phyloP scores from a whole-genome alignment of 35 echinoderm and acorn worm species.

The Ophioderma brevispina region DNA sequence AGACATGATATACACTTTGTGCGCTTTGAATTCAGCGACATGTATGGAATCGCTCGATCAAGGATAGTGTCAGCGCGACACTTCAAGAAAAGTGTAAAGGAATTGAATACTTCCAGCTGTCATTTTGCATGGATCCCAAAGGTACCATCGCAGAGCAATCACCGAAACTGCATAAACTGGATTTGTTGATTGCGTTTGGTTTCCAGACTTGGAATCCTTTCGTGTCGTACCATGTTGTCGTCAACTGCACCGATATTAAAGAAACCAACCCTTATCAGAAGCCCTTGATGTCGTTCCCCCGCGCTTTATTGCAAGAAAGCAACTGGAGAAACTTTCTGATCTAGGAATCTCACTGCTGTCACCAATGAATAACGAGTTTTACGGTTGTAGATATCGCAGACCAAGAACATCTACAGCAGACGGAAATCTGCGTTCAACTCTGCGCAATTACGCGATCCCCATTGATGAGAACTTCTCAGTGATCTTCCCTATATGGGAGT shows the following conservation, averaged over 20 bases:
- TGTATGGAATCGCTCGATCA: conserved; percentile 77
- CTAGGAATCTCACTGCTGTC: conserved; percentile 38
- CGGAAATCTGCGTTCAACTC: conserved; percentile 40
- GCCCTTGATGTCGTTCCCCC: conserved; percentile 34
- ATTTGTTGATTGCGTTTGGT: conserved; percentile 52
- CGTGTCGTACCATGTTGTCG: conserved; percentile 58
- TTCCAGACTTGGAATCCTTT: conserved; percentile 83
- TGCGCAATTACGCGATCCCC: conserved; percentile 59
- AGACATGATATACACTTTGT: conserved; percentile 68
- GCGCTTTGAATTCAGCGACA: conserved; percentile 86
- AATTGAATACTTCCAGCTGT: conserved; percentile 43
- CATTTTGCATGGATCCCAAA: conserved; percentile 73
- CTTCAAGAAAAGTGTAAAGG: conserved; percentile 41
- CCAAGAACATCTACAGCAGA: conserved; percentile 41
- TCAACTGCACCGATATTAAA: conserved; percentile 58
- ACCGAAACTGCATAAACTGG: conserved; percentile 33
- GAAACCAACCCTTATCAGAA: conserved; percentile 13
- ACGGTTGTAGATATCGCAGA: conserved; percentile 58
- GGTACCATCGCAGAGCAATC: conserved; percentile 30
- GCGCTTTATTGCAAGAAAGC: conserved; percentile 58
- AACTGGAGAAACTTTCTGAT: conserved; percentile 49
- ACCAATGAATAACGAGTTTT: conserved; percentile 86
- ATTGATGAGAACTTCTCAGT: conserved; percentile 47
- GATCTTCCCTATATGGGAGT: conserved; percentile 44
- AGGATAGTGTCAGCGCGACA: conserved; percentile 81